A percentile compares a stretch with the other conserved stretches of the same genome.
phyloP scores from a whole-genome alignment of 2,113 vertebrate species.

The Antigone vipio region DNA sequence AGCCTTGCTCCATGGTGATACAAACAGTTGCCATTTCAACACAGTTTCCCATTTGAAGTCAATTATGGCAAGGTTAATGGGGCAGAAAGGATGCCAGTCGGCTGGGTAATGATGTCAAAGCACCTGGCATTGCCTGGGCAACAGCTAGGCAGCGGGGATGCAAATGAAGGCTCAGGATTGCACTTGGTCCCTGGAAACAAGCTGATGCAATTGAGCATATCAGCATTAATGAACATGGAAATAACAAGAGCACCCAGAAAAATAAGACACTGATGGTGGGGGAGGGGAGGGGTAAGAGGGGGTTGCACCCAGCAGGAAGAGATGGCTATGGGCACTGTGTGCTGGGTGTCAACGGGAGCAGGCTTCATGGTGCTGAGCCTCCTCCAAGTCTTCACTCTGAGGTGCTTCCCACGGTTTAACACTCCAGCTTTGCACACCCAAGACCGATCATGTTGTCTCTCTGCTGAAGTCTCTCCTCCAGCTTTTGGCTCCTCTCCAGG shows the following conservation, averaged over 20 bases:
- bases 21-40: neutral
- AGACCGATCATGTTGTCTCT: neutral
- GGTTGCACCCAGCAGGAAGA: neutral
- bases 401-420: neutral
- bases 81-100: slow-evolving; percentile 53
- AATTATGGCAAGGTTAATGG: slow-evolving; percentile 55
- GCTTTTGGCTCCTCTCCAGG: neutral
- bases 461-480: neutral
- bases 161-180: slow-evolving; percentile 35
- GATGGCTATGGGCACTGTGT: rapidly evolving
- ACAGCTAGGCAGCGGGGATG: slow-evolving; percentile 25
- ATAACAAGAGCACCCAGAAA: slow-evolving; percentile 26
- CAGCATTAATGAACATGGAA: slow-evolving; percentile 30
- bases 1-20: neutral
- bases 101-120: slow-evolving; percentile 57
- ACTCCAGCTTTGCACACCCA: neutral
- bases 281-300: too few species aligned
- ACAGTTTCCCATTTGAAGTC: neutral
- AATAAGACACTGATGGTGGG: neutral
- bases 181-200: slow-evolving; percentile 12
- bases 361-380: neutral
- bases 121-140: slow-evolving; percentile 65
- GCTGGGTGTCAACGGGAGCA: neutral
- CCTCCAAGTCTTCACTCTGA: neutral
- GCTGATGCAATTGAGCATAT: slow-evolving; percentile 41